A percentile compares a stretch with the other conserved stretches of the same genome.
Evolutionary conservation across 2,797 vertebrate genomes (phyloP).

Genomic region (Ambastaia sidthimunki): DNA sequence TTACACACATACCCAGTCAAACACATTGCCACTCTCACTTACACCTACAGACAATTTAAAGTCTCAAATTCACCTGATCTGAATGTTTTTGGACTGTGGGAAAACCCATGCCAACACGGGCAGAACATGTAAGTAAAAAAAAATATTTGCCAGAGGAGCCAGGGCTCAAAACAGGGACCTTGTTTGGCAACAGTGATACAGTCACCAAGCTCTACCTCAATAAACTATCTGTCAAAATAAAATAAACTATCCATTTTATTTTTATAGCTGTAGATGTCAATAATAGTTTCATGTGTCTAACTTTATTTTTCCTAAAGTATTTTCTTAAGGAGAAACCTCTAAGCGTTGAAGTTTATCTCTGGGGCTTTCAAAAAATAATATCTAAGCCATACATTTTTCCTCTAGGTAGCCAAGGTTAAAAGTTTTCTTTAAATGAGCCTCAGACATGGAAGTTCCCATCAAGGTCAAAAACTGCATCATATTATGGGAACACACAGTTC

Average conservation of each 20-base stretch:
- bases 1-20: background rate
- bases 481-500: background rate
- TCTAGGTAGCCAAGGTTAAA: background rate
- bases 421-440: background rate
- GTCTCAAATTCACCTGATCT: background rate
- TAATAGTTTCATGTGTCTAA: background rate
- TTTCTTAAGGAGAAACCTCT: background rate
- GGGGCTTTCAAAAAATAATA: background rate
- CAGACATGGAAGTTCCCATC: background rate
- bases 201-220: too few species aligned
- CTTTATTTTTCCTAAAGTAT: background rate
- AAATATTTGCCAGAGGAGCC: too few species aligned
- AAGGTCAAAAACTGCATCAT: constrained; percentile 13
- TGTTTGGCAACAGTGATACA: too few species aligned
- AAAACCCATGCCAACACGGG: too few species aligned
- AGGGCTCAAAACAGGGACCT: too few species aligned
- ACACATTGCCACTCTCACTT: background rate
- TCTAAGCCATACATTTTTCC: background rate
- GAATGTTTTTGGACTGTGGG: too few species aligned
- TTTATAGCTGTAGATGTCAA: too few species aligned
- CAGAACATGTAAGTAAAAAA: too few species aligned
- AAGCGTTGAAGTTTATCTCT: background rate
- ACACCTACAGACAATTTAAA: background rate
- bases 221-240: too few species aligned
- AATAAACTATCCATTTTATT: too few species aligned